Conservation (phyloP, 2,113 vertebrate species). For the Syrmaticus mikado region DNA sequence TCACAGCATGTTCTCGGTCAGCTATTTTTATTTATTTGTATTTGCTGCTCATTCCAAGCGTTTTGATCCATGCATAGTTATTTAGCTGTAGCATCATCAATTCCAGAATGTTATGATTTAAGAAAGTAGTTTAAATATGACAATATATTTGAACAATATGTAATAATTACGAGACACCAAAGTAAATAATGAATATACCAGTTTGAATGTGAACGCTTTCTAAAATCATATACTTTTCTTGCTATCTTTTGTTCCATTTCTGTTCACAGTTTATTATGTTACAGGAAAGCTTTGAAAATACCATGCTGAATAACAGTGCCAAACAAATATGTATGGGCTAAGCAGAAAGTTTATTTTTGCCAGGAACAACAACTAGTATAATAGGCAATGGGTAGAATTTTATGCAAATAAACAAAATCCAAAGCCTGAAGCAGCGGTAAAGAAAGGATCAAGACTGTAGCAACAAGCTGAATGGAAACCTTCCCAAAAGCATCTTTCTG, state of each 20-base stretch:
- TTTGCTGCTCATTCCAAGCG: constrained; percentile 22
- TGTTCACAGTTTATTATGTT: not conserved
- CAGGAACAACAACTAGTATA: not conserved
- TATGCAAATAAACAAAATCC: not conserved
- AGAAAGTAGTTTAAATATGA: not conserved
- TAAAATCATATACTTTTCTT: constrained; percentile 42
- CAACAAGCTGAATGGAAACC: not conserved
- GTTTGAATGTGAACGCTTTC: not conserved
- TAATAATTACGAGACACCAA: not conserved
- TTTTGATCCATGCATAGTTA: not conserved
- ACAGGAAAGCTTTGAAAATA: constrained; percentile 3
- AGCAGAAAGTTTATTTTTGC: not conserved
- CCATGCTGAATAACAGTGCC: not conserved
- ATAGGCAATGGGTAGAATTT: not conserved
- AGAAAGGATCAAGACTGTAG: not conserved
- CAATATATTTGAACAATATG: not conserved
- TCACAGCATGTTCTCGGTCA: constrained; percentile 14
- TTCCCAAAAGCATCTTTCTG: not conserved
- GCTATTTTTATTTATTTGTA: not conserved
- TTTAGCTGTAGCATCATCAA: not conserved
- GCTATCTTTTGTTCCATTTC: constrained; percentile 9
- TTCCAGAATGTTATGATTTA: constrained; percentile 41
- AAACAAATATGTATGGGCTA: not conserved
- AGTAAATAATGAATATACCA: not conserved
- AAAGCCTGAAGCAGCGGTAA: not conserved